Base-by-base conservation (phyloP, 2,113 vertebrate species). In the Ictalurus furcatus region DNA sequence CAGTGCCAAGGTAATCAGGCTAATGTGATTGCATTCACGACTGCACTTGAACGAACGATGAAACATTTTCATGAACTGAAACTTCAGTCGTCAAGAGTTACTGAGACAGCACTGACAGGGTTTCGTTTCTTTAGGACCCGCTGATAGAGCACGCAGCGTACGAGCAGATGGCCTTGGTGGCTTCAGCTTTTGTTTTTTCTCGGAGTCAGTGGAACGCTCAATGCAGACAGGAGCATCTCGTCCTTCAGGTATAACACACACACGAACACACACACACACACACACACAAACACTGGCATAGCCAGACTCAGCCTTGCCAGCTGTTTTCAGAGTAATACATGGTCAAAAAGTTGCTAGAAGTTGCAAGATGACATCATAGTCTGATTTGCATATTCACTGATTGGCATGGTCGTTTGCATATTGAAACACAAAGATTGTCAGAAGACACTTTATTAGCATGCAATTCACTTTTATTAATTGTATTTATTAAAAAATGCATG, bases 181-280 rank as follows among this genome's bases (percentile, higher is more conserved):
- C 96, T 61, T 93, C 97, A 1, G 94, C 96, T 17, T 97, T 96
- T 78, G 96, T 96, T 0, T 99, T 99, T 91, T 91, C 95, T 0
- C 95, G 96, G 97, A 99, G 98, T 95, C 97, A 94, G 84, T 99
- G 98, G 98, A 99, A 99, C 28, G 16, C 88, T 25, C 58, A 88
- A 25, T 97, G 96, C 71, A 94, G 94, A 12, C 88, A 92, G 4
- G 93, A 96, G 5, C 93, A 95, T 58, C 88, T 97, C 0, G 86
- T 98, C 44, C 86, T 99, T 88, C 96, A 97, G 98, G 97, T 98
- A 93, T 1, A 13, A 74, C 71, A 74, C 52, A 69, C 48, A 58
- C 48, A 56, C 58, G 74, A 34, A 13, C 7, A 74, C 71, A 74
- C 52, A 69, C 48, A 58, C 48, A 56, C 58, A 34, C 30, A 56